These are phyloP conservation scores for Melieria crassipennis DNA, from an alignment of 2,888 invertebrate genomes.

Conservation along the genomic window DNA sequence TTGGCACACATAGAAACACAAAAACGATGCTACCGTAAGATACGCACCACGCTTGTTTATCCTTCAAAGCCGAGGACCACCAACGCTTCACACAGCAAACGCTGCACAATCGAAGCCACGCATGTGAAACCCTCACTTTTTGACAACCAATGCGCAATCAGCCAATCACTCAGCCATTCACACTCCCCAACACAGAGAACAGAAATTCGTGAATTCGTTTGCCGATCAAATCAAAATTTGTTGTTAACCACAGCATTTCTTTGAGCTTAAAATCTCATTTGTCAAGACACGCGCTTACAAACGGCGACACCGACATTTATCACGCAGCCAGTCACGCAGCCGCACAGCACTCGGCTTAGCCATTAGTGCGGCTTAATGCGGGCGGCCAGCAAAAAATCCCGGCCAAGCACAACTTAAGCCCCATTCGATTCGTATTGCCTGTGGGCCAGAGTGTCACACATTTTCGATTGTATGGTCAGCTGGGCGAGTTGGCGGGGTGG, in stretches of 20 bases:
- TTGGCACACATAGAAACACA: no score
- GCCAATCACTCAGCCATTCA: no score
- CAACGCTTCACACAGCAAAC: background rate
- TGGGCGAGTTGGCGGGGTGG: background rate
- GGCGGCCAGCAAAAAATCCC: slow-evolving; percentile 10
- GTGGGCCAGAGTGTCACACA: background rate
- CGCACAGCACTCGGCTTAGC: background rate
- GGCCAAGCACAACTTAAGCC: background rate
- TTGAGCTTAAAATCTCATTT: slow-evolving; percentile 27
- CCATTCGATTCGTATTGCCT: slow-evolving; percentile 11
- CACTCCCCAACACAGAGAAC: no score
- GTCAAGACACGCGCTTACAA: slow-evolving; percentile 31
- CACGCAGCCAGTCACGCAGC: slow-evolving; percentile 5
- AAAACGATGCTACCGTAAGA: slow-evolving; percentile 4
- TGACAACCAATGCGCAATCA: no score
- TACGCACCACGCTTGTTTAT: background rate
- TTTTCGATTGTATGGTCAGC: background rate
- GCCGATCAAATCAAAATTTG: background rate
- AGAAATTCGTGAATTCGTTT: no score
- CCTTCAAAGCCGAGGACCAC: background rate
- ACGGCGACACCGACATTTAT: slow-evolving; percentile 26
- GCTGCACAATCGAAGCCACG: no score
- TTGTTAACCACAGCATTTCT: background rate
- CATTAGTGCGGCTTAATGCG: slow-evolving; percentile 26
- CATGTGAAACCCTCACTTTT: no score